phyloP scores from a whole-genome alignment of 2,888 invertebrate species.

The Patella caerulea region DNA sequence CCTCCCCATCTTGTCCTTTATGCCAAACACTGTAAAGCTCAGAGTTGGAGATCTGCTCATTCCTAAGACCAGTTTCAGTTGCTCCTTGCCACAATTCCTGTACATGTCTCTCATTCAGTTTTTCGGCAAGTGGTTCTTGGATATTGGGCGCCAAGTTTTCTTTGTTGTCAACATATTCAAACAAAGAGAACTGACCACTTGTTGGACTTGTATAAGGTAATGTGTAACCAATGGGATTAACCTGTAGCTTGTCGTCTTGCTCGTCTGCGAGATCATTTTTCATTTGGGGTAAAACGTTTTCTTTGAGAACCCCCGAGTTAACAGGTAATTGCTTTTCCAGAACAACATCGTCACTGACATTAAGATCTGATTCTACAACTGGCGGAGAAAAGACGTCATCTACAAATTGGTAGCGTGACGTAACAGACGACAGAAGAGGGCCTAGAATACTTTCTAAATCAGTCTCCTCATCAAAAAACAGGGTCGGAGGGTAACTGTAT shows the following conservation, averaged over 20 bases:
- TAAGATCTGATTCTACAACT: neutral
- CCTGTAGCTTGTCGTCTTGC: neutral
- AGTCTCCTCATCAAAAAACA: constrained; percentile 12
- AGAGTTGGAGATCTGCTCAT: neutral
- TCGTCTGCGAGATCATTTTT: neutral
- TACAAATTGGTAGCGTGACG: neutral
- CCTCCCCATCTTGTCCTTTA: neutral
- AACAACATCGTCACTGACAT: neutral
- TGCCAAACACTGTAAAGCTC: neutral
- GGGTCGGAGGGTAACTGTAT: constrained; percentile 43
- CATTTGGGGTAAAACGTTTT: neutral
- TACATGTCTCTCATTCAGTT: neutral
- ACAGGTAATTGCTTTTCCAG: constrained; percentile 1
- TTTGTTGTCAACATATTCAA: neutral
- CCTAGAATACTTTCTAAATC: neutral
- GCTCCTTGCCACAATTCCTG: neutral
- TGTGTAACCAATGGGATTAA: neutral
- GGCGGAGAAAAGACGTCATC: neutral
- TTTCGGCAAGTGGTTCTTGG: neutral
- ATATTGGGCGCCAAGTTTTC: neutral
- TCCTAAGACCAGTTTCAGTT: neutral
- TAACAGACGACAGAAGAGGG: neutral
- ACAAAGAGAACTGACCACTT: neutral
- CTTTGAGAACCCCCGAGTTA: neutral
- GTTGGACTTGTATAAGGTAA: neutral